Base-by-base conservation (phyloP, 2,113 vertebrate genomes). In the Sisor rabdophorus region DNA sequence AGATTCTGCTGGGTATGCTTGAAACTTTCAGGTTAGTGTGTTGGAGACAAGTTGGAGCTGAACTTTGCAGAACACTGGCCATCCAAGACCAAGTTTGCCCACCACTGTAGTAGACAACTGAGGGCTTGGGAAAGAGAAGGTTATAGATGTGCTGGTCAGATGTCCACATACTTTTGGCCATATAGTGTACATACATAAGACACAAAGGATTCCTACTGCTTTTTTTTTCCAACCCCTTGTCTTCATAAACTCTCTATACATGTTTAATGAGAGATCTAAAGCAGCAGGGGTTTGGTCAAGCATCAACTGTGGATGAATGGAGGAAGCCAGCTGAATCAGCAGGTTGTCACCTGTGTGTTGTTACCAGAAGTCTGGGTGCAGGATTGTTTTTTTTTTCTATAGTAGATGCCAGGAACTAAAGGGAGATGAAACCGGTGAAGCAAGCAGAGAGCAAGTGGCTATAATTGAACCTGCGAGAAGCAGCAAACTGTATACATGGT, bases 381-480 rank as follows among this genome's bases (percentile, higher is more conserved):
- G 4, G 15, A 68, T 17, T 16, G 12, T 47, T 47, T 44, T 67
- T 68, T 11, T 22, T 50, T 8, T 10, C 40, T 9, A 44, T 68
- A 28, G 44, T 50, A 50, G 2, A 11, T 68, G 13, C 64, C 47
- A n/a, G 20, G 40, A 26, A 67, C 40, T 68, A 28, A 10, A 50
- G 24, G 17, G 10, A 52, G 16, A 19, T 2, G n/a, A 30, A 68
- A 47, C 16, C 9, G 1, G 63, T 10, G 15, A 22, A 67, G n/a
- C 63, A 1, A n/a, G 40, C 40, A 44, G 40, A 44, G 40, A 44
- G 40, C 40, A 67, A 10, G 22, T 8, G 48, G 15, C 40, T 48
- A 10, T 48, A 17, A 67, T 17, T 67, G 64, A 67, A 48, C 64
- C 40, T 11, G 64, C 47, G 61, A 65, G 20, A 22, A 65, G 61